These are phyloP conservation scores for Perca fluviatilis DNA, from an alignment of 2,113 vertebrate genomes.

Conservation along the genomic window DNA sequence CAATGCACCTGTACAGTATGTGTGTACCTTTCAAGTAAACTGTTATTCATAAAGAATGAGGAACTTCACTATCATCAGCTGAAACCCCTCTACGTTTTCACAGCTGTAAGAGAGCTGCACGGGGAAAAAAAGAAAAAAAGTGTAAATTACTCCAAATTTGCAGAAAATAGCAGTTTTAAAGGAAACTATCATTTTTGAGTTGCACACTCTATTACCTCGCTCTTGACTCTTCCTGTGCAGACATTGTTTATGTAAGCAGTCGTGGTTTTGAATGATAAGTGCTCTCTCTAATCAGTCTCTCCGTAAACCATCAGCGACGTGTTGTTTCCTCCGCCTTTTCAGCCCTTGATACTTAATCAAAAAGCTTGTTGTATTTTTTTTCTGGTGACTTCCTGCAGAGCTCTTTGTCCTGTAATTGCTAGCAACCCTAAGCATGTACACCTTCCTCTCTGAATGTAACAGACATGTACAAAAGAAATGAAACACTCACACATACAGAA, in stretches of 20 bases:
- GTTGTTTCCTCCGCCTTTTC: conserved; percentile 63
- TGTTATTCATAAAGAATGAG: not conserved
- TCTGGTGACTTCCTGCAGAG: conserved; percentile 11
- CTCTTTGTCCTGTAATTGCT: conserved; percentile 29
- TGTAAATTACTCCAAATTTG: conserved; percentile 22
- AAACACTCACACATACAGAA: not conserved
- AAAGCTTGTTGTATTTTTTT: conserved; percentile 31
- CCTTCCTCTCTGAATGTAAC: not conserved
- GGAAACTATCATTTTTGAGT: conserved; percentile 35
- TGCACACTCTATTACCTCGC: conserved; percentile 40
- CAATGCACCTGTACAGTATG: not conserved
- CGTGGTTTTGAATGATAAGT: conserved; percentile 69
- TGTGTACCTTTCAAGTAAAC: too few relatives aligned
- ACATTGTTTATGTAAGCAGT: conserved; percentile 57
- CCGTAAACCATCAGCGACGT: conserved; percentile 61
- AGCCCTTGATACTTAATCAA: conserved; percentile 64
- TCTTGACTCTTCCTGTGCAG: conserved; percentile 48
- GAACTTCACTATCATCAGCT: not conserved
- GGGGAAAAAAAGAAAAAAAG: not conserved
- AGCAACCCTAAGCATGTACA: conserved; percentile 7
- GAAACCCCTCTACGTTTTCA: not conserved
- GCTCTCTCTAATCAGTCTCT: conserved; percentile 63
- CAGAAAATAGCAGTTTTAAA: conserved; percentile 23
- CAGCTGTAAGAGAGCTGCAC: not conserved
- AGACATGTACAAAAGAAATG: not conserved